Conservation (phyloP, 2,888 invertebrate genomes). For the Rhingia rostrata region DNA sequence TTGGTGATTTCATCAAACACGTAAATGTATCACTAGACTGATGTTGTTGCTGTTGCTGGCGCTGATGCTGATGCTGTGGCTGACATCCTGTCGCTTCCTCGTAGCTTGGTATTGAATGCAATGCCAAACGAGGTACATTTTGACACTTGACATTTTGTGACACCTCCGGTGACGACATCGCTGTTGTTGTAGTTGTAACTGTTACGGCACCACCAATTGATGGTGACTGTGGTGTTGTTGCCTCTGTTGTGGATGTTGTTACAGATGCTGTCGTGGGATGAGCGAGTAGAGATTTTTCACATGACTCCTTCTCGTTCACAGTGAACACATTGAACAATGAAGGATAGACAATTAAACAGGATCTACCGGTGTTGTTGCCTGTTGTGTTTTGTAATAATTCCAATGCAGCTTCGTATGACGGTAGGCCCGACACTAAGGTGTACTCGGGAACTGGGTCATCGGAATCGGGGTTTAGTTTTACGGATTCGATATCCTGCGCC, state of each 20-base stretch:
- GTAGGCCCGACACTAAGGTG: constrained; percentile 86
- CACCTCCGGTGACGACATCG: constrained; percentile 49
- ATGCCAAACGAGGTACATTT: constrained; percentile 64
- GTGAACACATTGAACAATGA: constrained; percentile 80
- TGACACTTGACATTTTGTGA: constrained; percentile 70
- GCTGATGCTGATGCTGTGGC: constrained; percentile 46
- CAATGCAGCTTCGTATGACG: constrained; percentile 86
- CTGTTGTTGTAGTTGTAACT: constrained; percentile 59
- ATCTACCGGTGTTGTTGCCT: constrained; percentile 63
- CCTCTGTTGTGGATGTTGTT: constrained; percentile 52
- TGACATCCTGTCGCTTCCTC: constrained; percentile 65
- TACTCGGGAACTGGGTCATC: constrained; percentile 86
- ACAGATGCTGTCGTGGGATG: constrained; percentile 16
- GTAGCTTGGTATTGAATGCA: constrained; percentile 72
- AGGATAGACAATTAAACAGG: constrained; percentile 81
- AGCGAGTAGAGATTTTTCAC: constrained; percentile 9
- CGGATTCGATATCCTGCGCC: constrained; percentile 79
- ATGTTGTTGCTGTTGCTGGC: constrained; percentile 59
- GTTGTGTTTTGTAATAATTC: constrained; percentile 84
- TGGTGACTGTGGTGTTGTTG: constrained; percentile 70
- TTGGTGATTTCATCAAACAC: constrained; percentile 60
- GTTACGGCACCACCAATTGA: constrained; percentile 59
- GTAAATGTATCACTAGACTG: constrained; percentile 48
- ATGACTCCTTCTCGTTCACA: constrained; percentile 77
- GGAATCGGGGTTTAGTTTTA: constrained; percentile 81